These are phyloP conservation scores for Drosophila tsacasi DNA, from an alignment of 1,140 invertebrate species.

Conservation along the genomic window DNA sequence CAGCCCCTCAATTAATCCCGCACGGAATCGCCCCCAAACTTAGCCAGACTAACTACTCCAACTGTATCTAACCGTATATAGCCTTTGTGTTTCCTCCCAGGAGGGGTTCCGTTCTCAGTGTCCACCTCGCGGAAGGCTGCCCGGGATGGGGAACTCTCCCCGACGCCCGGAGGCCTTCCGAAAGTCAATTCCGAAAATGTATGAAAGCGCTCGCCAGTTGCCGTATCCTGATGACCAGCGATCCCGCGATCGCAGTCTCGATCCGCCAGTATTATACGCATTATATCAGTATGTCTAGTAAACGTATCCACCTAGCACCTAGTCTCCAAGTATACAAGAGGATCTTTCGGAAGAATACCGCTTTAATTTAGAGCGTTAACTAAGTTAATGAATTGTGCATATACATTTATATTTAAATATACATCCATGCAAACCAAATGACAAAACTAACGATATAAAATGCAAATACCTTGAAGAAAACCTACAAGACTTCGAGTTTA, in stretches of 20 bases:
- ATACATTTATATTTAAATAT: constrained; percentile 49
- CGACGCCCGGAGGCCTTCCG: constrained; percentile 5
- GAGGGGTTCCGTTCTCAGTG: constrained; percentile 42
- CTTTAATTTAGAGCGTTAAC: constrained; percentile 56
- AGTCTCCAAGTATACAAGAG: constrained; percentile 50
- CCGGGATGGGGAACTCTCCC: not conserved
- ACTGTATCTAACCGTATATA: constrained; percentile 61
- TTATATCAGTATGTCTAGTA: constrained; percentile 39
- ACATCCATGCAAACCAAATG: constrained; percentile 43
- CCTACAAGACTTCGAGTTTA: not conserved
- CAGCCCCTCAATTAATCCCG: constrained; percentile 50
- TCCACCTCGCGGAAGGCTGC: constrained; percentile 30
- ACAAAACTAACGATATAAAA: constrained; percentile 53
- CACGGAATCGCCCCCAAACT: constrained; percentile 14
- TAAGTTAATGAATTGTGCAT: constrained; percentile 67
- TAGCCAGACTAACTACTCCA: constrained; percentile 44
- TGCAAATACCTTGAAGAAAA: constrained; percentile 47
- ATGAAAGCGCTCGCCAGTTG: constrained; percentile 74
- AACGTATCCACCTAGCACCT: constrained; percentile 43
- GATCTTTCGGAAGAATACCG: constrained; percentile 31
- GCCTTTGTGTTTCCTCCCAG: constrained; percentile 43
- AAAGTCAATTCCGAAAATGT: constrained; percentile 82
- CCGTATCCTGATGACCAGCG: not conserved
- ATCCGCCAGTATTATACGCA: constrained; percentile 49
- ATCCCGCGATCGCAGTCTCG: constrained; percentile 6